Evolutionary conservation across 1,140 invertebrate species (phyloP).

Genomic region (Drosophila kanapiae): DNA sequence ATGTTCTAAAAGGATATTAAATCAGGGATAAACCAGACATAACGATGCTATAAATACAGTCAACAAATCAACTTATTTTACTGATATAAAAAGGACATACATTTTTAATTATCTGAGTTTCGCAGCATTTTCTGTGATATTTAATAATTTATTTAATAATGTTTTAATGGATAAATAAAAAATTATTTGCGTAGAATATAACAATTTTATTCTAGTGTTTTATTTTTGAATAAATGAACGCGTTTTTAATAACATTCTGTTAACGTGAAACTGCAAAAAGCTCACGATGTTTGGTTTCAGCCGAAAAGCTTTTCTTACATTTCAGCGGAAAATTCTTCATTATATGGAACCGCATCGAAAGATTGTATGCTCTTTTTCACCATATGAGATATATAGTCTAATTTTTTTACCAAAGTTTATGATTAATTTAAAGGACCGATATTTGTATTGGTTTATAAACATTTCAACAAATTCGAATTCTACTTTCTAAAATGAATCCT

Average conservation of each 20-base stretch:
- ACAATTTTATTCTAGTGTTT: neutral
- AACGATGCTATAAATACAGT: no score
- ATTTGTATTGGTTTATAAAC: no score
- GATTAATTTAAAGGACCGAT: no score
- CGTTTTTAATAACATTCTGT: slow-evolving; percentile 1
- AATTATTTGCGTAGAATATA: no score
- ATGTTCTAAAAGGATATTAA: neutral
- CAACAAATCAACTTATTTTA: neutral
- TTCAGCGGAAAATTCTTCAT: neutral
- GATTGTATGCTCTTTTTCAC: neutral
- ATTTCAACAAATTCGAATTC: no score
- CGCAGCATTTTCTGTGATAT: no score
- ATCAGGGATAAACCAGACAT: neutral
- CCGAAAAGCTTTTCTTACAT: slow-evolving; percentile 1
- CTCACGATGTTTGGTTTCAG: slow-evolving; percentile 4
- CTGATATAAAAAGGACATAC: no score
- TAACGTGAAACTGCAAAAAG: neutral
- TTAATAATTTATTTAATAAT: no score
- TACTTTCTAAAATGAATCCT: no score
- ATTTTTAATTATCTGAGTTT: no score
- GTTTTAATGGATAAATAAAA: no score
- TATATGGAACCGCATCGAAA: neutral
- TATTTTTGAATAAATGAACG: neutral
- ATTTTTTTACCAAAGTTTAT: no score
- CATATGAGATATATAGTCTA: neutral